These are phyloP conservation scores for Heliconius eleuchia DNA, from an alignment of 1,140 invertebrate genomes.

Conservation along the genomic window DNA sequence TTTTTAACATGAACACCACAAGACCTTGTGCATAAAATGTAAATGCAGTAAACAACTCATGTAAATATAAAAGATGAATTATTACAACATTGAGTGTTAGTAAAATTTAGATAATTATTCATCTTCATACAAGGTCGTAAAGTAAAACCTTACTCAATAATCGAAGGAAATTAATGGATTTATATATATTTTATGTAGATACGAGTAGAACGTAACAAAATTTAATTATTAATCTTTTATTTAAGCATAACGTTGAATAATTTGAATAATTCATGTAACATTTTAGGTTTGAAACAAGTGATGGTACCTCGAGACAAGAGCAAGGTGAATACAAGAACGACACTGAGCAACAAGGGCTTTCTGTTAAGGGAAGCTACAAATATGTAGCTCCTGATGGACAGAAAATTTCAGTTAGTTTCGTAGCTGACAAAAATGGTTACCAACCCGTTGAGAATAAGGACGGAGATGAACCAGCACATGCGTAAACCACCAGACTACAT, in stretches of 20 bases:
- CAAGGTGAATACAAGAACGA: slow-evolving; percentile 83
- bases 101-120: slow-evolving; percentile 10
- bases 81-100: background rate
- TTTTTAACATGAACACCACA: background rate
- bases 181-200: background rate
- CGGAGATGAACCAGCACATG: slow-evolving; percentile 47
- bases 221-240: background rate
- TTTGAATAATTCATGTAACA: slow-evolving; percentile 3
- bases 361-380: slow-evolving; percentile 84
- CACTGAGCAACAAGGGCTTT: slow-evolving; percentile 82
- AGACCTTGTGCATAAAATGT: slow-evolving; percentile 17
- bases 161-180: background rate
- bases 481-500: slow-evolving; percentile 5
- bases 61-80: slow-evolving; percentile 11
- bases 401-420: slow-evolving; percentile 83
- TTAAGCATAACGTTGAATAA: too few relatives aligned
- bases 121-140: slow-evolving; percentile 10
- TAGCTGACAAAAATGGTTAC: slow-evolving; percentile 89
- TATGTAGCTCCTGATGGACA: slow-evolving; percentile 86
- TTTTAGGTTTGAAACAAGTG: slow-evolving; percentile 85
- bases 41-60: slow-evolving; percentile 19
- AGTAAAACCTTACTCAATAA: background rate
- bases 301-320: slow-evolving; percentile 85
- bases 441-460: slow-evolving; percentile 79
- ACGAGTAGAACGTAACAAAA: background rate